These are phyloP conservation scores for Melospiza georgiana DNA, from an alignment of 2,113 vertebrate genomes.

Conservation along the genomic window DNA sequence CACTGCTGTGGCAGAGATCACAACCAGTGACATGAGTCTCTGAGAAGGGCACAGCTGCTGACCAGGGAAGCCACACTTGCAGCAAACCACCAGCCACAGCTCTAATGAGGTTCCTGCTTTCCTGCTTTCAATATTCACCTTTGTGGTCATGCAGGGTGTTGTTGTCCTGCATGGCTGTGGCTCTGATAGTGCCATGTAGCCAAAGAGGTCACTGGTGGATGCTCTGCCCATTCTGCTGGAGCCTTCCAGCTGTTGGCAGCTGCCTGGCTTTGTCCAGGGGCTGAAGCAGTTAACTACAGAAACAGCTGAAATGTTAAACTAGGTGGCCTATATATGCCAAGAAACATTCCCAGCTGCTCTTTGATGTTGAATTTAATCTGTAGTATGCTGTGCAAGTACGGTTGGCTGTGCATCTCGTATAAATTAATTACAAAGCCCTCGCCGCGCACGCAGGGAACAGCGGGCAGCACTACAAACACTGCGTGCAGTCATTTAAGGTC, in stretches of 20 bases:
- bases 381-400: background rate
- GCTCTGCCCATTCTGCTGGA: background rate
- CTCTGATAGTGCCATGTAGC: accelerated
- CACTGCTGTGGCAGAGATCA: background rate
- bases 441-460: background rate
- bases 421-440: slow-evolving; percentile 2
- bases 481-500: background rate
- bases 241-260: background rate
- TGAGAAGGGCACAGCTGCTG: background rate
- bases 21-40: background rate
- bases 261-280: background rate
- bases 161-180: accelerated
- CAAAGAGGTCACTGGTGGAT: background rate
- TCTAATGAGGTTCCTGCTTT: background rate
- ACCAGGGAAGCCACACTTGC: background rate
- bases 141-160: background rate
- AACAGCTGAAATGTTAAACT: slow-evolving; percentile 10
- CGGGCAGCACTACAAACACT: background rate
- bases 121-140: background rate
- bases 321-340: slow-evolving; percentile 63
- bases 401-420: slow-evolving; percentile 1
- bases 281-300: slow-evolving; percentile 23
- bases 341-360: background rate
- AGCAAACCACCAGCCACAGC: background rate
- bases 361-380: slow-evolving; percentile 51